phyloP scores from a whole-genome alignment of 2,113 vertebrate species.

The Tauraco erythrolophus region DNA sequence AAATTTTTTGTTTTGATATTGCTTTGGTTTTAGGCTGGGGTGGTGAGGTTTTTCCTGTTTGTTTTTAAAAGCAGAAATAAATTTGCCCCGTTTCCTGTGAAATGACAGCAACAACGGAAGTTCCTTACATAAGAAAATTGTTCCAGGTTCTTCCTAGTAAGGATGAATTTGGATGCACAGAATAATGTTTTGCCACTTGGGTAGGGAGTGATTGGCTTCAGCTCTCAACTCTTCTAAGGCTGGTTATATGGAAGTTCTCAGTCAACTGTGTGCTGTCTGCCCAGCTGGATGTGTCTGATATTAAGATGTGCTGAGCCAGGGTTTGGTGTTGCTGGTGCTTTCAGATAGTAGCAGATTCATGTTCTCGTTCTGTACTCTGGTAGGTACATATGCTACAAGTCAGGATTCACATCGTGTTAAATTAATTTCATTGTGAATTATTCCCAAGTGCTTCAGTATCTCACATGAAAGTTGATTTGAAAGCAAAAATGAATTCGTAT shows the following conservation, averaged over 20 bases:
- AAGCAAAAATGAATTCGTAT: background rate
- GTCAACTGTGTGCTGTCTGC: background rate
- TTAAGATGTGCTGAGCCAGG: background rate
- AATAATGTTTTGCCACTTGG: background rate
- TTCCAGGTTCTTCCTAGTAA: background rate
- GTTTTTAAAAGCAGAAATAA: background rate
- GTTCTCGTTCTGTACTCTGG: background rate
- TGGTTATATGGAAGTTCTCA: background rate
- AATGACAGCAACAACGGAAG: background rate
- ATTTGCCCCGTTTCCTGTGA: background rate
- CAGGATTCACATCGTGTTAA: background rate
- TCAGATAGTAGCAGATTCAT: background rate
- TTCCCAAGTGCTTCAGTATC: background rate
- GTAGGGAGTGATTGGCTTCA: background rate
- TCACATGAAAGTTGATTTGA: background rate
- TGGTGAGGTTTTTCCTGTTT: background rate
- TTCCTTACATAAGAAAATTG: background rate
- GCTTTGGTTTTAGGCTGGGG: background rate
- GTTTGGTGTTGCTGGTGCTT: background rate
- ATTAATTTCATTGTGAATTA: background rate
- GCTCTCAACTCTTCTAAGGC: background rate
- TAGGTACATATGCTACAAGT: background rate
- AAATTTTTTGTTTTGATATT: background rate
- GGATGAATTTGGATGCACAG: background rate
- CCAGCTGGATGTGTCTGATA: background rate